These are phyloP conservation scores for Lophius americanus DNA, from an alignment of 2,797 vertebrate species.

Conservation along the genomic window DNA sequence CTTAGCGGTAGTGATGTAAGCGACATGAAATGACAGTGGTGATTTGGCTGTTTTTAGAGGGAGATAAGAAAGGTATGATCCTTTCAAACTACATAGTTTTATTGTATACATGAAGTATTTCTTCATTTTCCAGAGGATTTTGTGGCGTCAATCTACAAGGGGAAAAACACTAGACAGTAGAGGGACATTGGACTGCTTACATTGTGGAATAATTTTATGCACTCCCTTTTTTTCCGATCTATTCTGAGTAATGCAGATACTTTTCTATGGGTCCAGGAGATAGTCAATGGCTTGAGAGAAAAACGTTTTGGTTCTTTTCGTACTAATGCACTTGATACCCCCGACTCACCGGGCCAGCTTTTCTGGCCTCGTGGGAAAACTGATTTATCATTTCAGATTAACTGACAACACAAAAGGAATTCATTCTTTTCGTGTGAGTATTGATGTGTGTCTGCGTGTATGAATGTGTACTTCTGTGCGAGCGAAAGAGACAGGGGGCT, in stretches of 20 bases:
- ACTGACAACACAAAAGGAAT: conserved; percentile 42
- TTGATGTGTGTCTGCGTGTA: conserved; percentile 26
- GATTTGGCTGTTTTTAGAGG: conserved; percentile 56
- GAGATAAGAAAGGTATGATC: conserved; percentile 52
- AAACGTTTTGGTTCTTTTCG: background rate
- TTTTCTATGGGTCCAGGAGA: conserved; percentile 66
- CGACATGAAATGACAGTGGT: conserved; percentile 56
- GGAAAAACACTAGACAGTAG: conserved; percentile 39
- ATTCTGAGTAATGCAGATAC: conserved; percentile 59
- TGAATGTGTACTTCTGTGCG: conserved; percentile 37
- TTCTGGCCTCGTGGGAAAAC: conserved; percentile 11
- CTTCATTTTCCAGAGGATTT: conserved; percentile 57
- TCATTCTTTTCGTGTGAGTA: conserved; percentile 21
- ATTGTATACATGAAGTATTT: conserved; percentile 47
- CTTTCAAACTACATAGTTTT: conserved; percentile 23
- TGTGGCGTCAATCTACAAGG: conserved; percentile 38
- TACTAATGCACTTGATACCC: conserved; percentile 19
- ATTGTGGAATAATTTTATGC: conserved; percentile 56
- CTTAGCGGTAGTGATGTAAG: conserved; percentile 49
- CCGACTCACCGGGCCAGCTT: conserved; percentile 19
- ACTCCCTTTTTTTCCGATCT: conserved; percentile 32
- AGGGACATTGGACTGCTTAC: conserved; percentile 39
- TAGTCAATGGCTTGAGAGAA: conserved; percentile 82
- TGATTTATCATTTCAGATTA: conserved; percentile 39
- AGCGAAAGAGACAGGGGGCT: conserved; percentile 66